Conservation (phyloP, 2,797 vertebrate genomes). For the Tapirus indicus region DNA sequence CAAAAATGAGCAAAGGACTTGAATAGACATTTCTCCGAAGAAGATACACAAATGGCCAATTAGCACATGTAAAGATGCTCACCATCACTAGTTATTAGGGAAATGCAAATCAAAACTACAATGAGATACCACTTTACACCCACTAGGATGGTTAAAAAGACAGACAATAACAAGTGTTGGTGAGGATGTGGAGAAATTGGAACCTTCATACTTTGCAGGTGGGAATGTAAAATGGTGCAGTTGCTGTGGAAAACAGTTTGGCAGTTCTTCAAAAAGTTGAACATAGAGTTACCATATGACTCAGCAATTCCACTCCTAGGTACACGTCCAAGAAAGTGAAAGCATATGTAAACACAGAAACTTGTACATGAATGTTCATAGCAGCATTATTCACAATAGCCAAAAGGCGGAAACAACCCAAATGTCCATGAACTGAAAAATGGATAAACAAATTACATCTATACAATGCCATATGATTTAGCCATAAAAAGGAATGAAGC, state of each 20-base stretch:
- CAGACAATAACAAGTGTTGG: not conserved
- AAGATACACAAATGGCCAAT: not conserved
- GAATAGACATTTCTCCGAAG: not conserved
- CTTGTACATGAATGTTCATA: rapidly evolving
- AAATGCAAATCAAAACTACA: not conserved
- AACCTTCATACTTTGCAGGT: rapidly evolving
- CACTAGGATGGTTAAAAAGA: no score
- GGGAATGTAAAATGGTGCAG: no score
- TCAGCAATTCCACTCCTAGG: not conserved
- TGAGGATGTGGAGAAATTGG: rapidly evolving
- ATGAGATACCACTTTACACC: not conserved
- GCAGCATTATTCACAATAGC: not conserved
- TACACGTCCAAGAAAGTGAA: not conserved
- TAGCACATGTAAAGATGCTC: not conserved
- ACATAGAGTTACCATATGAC: not conserved
- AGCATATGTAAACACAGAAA: not conserved
- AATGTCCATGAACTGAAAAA: not conserved
- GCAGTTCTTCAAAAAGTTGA: not conserved
- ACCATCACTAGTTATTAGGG: no score
- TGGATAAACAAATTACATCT: not conserved
- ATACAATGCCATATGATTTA: not conserved
- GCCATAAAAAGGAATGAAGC: not conserved
- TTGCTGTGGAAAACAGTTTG: not conserved
- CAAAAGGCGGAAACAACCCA: not conserved
- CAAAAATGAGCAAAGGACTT: not conserved